These are phyloP conservation scores for Ascaphus truei DNA, from an alignment of 2,113 vertebrate species.

Conservation along the genomic window DNA sequence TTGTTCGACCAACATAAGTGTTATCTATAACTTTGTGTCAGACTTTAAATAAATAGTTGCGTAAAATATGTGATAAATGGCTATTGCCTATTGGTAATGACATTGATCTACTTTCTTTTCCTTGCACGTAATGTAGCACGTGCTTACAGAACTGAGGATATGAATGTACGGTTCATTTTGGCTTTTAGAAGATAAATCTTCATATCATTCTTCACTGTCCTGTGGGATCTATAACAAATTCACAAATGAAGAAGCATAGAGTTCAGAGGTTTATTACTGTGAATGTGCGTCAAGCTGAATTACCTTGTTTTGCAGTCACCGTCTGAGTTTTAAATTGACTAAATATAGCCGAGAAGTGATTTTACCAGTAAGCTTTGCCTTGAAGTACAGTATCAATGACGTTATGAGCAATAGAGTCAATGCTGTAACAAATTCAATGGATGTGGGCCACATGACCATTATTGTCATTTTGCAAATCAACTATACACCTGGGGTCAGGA, in stretches of 20 bases:
- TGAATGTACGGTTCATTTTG: no score
- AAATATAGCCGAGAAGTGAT: background rate
- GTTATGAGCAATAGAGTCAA: background rate
- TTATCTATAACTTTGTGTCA: no score
- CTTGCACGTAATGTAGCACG: no score
- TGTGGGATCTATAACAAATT: background rate
- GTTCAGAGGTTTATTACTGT: background rate
- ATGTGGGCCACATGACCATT: background rate
- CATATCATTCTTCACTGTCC: background rate
- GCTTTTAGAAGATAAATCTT: background rate
- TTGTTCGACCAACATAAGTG: no score
- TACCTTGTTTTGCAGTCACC: background rate
- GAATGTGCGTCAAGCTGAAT: background rate
- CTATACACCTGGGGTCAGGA: no score
- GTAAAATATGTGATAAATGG: no score
- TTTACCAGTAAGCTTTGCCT: background rate
- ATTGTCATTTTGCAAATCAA: background rate
- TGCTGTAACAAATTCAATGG: background rate
- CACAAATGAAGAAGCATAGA: background rate
- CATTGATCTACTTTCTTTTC: no score
- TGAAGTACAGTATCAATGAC: background rate
- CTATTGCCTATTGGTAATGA: no score
- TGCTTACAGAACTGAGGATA: no score
- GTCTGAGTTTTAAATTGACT: slow-evolving; percentile 7
- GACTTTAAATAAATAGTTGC: no score